phyloP scores from a whole-genome alignment of 2,113 vertebrate genomes.

The Mus musculus region GRCm39 chr12:42939501-42940000 shows the following conservation, averaged over 20 bases:
- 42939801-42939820: not conserved
- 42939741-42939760: not conserved
- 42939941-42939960: not conserved
- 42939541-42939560: not conserved
- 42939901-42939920: not conserved
- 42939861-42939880: not conserved
- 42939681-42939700: no score
- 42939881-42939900: not conserved
- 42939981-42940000: not conserved
- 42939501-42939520: not conserved
- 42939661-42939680: not conserved
- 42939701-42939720: not conserved
- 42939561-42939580: not conserved
- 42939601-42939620: not conserved
- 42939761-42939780: not conserved
- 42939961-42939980: not conserved
- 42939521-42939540: not conserved
- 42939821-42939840: not conserved
- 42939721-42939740: not conserved
- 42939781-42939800: not conserved
- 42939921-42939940: no score
- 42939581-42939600: not conserved
- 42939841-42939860: not conserved
- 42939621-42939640: not conserved
- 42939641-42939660: not conserved